phyloP scores from a whole-genome alignment of 2,888 invertebrate species.

The Hemicrepidius hirtus region DNA sequence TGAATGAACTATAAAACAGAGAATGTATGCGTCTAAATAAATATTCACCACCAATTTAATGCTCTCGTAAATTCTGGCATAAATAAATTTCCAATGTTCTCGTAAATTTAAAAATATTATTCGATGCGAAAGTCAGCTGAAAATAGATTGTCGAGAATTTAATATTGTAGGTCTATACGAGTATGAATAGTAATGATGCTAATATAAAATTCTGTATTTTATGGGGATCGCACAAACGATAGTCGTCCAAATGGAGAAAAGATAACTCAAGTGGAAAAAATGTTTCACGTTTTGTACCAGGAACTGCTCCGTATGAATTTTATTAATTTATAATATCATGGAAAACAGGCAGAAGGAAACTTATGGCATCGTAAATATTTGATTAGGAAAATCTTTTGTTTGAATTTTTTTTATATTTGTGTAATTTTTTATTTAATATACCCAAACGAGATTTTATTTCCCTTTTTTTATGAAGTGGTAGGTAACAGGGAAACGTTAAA shows the following conservation, averaged over 20 bases:
- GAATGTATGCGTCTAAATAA: background rate
- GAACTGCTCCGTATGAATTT: background rate
- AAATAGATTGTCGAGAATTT: conserved; percentile 12
- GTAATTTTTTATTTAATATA: too few relatives aligned
- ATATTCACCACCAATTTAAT: conserved; percentile 9
- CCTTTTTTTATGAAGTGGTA: too few relatives aligned
- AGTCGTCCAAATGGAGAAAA: background rate
- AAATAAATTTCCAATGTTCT: conserved; percentile 4
- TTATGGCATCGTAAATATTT: background rate
- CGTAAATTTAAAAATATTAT: background rate
- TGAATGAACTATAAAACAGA: background rate
- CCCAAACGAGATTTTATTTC: too few relatives aligned
- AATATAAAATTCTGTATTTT: conserved; percentile 13
- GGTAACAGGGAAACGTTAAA: too few relatives aligned
- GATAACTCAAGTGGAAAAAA: background rate
- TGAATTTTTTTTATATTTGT: background rate
- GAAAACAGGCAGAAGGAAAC: background rate
- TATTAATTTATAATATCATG: conserved; percentile 7
- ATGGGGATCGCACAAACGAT: background rate
- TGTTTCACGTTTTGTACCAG: background rate
- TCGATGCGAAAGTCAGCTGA: background rate
- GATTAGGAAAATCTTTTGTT: background rate
- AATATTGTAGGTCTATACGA: background rate
- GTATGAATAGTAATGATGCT: conserved; percentile 2
- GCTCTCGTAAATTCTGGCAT: background rate